phyloP scores from a whole-genome alignment of 2,888 invertebrate species.

The Rhogogaster chlorosoma region DNA sequence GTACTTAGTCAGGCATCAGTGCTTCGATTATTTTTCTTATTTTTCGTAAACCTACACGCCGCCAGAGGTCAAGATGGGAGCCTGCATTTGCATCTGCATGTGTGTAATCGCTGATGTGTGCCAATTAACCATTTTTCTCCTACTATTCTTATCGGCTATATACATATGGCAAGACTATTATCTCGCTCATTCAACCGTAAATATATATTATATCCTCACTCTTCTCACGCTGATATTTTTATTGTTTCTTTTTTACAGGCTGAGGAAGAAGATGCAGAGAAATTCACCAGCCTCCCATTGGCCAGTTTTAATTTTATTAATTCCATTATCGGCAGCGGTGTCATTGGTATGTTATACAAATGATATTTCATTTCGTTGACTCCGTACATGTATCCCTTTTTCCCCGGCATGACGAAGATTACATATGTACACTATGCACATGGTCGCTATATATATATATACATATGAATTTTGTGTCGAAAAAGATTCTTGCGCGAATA shows the following conservation, averaged over 20 bases:
- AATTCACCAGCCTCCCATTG: constrained; percentile 85
- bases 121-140: constrained; percentile 37
- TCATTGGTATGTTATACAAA: constrained; percentile 84
- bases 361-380: neutral
- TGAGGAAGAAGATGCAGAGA: constrained; percentile 80
- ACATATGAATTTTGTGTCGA: neutral
- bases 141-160: constrained; percentile 17
- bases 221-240: constrained; percentile 41
- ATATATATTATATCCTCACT: neutral
- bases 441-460: neutral
- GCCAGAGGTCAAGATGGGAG: constrained; percentile 7
- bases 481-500: neutral
- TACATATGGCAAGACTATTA: neutral
- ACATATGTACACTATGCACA: neutral
- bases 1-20: neutral
- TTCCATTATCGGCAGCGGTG: constrained; percentile 92
- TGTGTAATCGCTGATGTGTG: constrained; percentile 39
- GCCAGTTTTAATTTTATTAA: constrained; percentile 94
- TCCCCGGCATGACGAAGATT: neutral
- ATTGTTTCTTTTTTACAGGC: constrained; percentile 61
- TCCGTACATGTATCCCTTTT: neutral
- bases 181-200: neutral
- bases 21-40: neutral
- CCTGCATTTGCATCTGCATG: constrained; percentile 45
- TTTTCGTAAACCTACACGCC: neutral